Evolutionary conservation across 2,113 vertebrate species (phyloP), one percentile per base, ranked within the genome.

Genomic region (Trematocara nigrifrons): DNA sequence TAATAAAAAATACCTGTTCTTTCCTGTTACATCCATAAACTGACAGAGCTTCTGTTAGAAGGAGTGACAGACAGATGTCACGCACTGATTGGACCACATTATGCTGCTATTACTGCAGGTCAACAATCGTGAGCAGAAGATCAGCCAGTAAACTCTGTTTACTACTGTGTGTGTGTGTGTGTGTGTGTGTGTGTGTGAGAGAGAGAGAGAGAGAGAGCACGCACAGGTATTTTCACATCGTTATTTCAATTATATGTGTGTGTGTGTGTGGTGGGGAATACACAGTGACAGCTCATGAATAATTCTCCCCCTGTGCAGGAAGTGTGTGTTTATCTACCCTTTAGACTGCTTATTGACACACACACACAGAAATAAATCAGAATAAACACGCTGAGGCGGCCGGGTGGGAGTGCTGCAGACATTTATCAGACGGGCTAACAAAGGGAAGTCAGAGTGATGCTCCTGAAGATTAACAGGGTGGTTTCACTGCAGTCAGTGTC

Each of bases 201-300:
- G 26, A 29, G 26, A 1, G 26, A 22, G 52, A 1, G 53, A 1
- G 10, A 13, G 22, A 13, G 53, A 5, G 53, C 13, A 42, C 9
- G 42, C 16, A 51, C 51, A 49, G 45, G 20, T 66, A 80, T 86
- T 86, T 80, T 69, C 74, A 84, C 81, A 83, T 88, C 22, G n/a
- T 93, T 92, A 93, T 85, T 90, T 92, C 80, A 93, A 94, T 94
- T 88, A 93, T 87, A 49, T 74, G 11, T 56, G 22, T 5, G 85
- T 89, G 51, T 53, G 51, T 20, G 59, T 9, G 79, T 80, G 83
- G 33, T 81, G n/a, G 22, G 54, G 57, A 59, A 94, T 78, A 9
- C 42, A 33, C 31, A 52, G 81, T 90, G 92, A 94, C 91, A 89
- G 85, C 87, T 94, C 91, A 94, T 94, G 86, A 93, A 93, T 94